Percentiles rank a stretch among this genome's conserved stretches.
phyloP scores from a whole-genome alignment of 1,140 invertebrate genomes.

The Atta colombica region DNA sequence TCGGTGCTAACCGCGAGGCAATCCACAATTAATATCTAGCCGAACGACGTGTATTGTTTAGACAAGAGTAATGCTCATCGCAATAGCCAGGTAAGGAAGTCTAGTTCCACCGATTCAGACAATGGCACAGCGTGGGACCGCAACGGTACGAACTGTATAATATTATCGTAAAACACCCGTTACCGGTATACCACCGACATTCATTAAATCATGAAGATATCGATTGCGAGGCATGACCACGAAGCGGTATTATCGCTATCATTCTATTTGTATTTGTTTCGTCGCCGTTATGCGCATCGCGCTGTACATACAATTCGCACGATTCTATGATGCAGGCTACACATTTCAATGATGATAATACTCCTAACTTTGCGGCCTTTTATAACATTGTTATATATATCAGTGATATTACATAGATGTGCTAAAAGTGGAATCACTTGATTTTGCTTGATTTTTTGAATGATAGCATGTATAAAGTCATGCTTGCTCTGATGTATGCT shows the following conservation, averaged over 20 bases:
- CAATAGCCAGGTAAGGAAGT: constrained; percentile 37
- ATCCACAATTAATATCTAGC: constrained; percentile 51
- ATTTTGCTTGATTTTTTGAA: no score
- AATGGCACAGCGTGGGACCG: constrained; percentile 53
- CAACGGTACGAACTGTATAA: constrained; percentile 64
- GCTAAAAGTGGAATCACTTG: no score
- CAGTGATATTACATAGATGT: no score
- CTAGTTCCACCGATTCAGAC: constrained; percentile 54
- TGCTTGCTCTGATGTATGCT: no score
- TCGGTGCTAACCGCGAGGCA: constrained; percentile 11
- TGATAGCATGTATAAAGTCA: no score
- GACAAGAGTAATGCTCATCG: constrained; percentile 26
- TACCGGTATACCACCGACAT: constrained; percentile 60
- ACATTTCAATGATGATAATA: constrained; percentile 57
- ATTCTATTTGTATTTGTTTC: constrained; percentile 69
- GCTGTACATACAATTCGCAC: constrained; percentile 20
- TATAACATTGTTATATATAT: constrained; percentile 30
- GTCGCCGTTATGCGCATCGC: constrained; percentile 55
- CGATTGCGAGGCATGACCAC: constrained; percentile 59
- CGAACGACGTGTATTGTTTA: constrained; percentile 45
- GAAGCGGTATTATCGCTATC: constrained; percentile 64
- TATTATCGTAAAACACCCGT: constrained; percentile 76
- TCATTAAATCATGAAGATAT: constrained; percentile 72
- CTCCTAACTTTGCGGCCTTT: constrained; percentile 52
- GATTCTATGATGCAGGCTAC: constrained; percentile 25